These are phyloP conservation scores for Daktulosphaira vitifoliae DNA, from an alignment of 1,140 invertebrate genomes.

Conservation along the genomic window DNA sequence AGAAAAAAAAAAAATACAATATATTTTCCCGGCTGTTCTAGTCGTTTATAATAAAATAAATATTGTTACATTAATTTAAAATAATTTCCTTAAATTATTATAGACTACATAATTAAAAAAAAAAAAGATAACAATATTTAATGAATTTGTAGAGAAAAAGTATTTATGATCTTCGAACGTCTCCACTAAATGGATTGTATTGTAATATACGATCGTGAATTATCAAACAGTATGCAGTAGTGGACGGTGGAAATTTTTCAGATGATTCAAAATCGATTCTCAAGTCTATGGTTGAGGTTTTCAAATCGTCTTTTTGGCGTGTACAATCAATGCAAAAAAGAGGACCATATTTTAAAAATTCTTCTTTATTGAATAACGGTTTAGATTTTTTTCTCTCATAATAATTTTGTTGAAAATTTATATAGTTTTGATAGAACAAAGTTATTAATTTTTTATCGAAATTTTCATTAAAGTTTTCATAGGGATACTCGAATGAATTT, in stretches of 20 bases:
- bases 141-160: too few species aligned
- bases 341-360: neutral
- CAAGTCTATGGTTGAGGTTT: neutral
- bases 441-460: neutral
- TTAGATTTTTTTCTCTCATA: neutral
- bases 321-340: neutral
- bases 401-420: neutral
- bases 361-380: neutral
- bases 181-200: too few species aligned
- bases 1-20: too few species aligned
- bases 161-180: too few species aligned
- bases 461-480: neutral
- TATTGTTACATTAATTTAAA: too few species aligned
- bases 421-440: neutral
- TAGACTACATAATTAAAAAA: too few species aligned
- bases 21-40: too few species aligned
- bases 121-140: too few species aligned
- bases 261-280: neutral
- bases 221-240: neutral
- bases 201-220: neutral
- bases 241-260: neutral
- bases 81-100: too few species aligned
- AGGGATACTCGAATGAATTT: neutral
- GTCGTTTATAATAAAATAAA: too few species aligned
- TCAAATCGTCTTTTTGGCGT: neutral